A percentile compares a stretch with the other conserved stretches of the same genome.
Conservation (phyloP, 2,888 invertebrate species). For the Cistogaster globosa region DNA sequence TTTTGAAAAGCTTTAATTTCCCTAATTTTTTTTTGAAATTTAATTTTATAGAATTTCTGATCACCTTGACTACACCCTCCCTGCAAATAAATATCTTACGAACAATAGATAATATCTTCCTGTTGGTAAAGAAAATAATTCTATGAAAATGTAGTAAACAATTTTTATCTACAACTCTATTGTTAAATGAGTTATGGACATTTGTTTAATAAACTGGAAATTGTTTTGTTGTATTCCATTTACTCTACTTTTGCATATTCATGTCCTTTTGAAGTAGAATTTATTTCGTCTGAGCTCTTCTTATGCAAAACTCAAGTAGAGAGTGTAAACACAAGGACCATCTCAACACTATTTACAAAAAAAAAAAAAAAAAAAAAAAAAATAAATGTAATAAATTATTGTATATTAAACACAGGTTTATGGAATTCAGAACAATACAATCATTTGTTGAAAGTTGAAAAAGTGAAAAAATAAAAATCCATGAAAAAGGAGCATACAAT, state of each 20-base stretch:
- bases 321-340: neutral
- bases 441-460: constrained; percentile 11
- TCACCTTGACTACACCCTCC: no score
- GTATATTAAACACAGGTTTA: constrained; percentile 44
- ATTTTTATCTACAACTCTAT: constrained; percentile 37
- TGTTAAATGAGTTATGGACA: constrained; percentile 64
- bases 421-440: constrained; percentile 33
- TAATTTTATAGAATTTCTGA: no score
- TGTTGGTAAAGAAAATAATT: neutral
- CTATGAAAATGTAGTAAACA: constrained; percentile 10
- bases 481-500: constrained; percentile 8
- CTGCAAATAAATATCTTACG: no score
- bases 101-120: neutral
- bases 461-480: neutral
- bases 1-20: no score
- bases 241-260: constrained; percentile 5
- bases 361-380: neutral
- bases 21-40: no score
- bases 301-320: neutral
- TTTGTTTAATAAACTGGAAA: constrained; percentile 66
- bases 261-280: constrained; percentile 21
- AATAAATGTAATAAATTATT: no score
- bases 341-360: constrained; percentile 37
- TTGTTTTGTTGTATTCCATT: constrained; percentile 43
- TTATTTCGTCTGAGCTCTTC: constrained; percentile 26